Conservation (phyloP, 2,797 vertebrate species). For the Anguilla anguilla region DNA sequence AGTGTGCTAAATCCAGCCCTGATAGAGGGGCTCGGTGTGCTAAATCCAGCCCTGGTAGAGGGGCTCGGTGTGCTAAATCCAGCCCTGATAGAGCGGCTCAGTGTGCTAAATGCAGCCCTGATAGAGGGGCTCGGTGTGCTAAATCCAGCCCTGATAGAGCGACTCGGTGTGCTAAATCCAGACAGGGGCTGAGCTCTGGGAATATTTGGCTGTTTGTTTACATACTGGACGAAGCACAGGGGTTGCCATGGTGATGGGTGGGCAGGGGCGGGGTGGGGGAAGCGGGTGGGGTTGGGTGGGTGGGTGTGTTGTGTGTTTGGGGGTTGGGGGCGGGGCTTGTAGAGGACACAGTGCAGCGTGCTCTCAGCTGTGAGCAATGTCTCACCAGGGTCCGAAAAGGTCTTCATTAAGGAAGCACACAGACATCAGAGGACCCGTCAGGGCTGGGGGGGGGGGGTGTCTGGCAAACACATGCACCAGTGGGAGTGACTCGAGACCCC, state of each 20-base stretch:
- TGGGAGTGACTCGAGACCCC: too few relatives aligned
- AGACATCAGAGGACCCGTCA: slow-evolving; percentile 31
- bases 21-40: too few relatives aligned
- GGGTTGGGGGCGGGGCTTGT: background rate
- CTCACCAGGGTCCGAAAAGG: slow-evolving; percentile 42
- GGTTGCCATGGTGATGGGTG: background rate
- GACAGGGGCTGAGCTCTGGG: too few relatives aligned
- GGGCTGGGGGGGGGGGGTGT: slow-evolving; percentile 9
- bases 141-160: too few relatives aligned
- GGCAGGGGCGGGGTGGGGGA: background rate
- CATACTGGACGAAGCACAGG: background rate
- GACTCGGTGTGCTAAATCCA: too few relatives aligned
- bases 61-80: too few relatives aligned
- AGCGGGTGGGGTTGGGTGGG: background rate
- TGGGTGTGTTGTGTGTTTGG: background rate
- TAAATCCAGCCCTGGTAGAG: too few relatives aligned
- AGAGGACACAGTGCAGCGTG: background rate
- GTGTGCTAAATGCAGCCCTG: too few relatives aligned
- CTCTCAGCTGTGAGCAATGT: slow-evolving; percentile 33
- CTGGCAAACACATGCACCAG: slow-evolving; percentile 20
- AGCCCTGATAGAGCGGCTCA: too few relatives aligned
- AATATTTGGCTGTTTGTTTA: too few relatives aligned
- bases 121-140: too few relatives aligned
- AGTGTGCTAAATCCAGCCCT: too few relatives aligned
- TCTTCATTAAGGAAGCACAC: slow-evolving; percentile 37